phyloP scores from a whole-genome alignment of 2,797 vertebrate genomes.

The Darevskia nairensis region DNA sequence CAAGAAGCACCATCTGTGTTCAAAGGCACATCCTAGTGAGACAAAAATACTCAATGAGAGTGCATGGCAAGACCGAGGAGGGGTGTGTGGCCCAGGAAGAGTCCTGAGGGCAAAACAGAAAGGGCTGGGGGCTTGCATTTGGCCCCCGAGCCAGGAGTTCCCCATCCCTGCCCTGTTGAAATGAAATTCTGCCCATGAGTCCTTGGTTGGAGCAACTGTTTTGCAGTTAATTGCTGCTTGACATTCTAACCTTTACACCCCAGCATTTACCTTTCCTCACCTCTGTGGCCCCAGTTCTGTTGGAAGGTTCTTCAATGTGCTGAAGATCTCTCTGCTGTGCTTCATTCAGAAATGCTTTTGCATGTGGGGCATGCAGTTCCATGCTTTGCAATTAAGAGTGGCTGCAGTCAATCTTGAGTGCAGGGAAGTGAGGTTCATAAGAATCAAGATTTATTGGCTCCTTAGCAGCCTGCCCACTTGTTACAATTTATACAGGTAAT shows the following conservation, averaged over 20 bases:
- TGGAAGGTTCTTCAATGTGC: not conserved
- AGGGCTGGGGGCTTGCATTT: too few relatives aligned
- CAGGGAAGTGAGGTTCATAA: not conserved
- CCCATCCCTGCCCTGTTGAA: not conserved
- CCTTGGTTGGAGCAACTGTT: not conserved
- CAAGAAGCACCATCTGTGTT: too few relatives aligned
- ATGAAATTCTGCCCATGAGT: not conserved
- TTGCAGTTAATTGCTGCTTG: not conserved
- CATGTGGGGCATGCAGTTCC: not conserved
- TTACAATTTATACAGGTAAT: conserved; percentile 45
- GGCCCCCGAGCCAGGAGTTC: too few relatives aligned
- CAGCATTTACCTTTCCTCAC: not conserved
- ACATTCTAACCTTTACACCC: not conserved
- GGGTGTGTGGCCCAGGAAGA: too few relatives aligned
- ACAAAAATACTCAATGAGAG: too few relatives aligned
- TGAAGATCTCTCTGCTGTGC: not conserved
- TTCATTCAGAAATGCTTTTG: not conserved
- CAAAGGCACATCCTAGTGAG: too few relatives aligned
- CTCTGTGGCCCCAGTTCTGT: not conserved
- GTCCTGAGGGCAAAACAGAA: too few relatives aligned
- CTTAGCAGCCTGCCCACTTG: conserved; percentile 24
- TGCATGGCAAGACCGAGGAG: too few relatives aligned
- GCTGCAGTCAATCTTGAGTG: conserved; percentile 13
- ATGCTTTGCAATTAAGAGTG: conserved; percentile 12
- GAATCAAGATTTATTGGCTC: conserved; percentile 31